Conservation (phyloP, 1,140 invertebrate species). For the Leptinotarsa undecemlineata region DNA sequence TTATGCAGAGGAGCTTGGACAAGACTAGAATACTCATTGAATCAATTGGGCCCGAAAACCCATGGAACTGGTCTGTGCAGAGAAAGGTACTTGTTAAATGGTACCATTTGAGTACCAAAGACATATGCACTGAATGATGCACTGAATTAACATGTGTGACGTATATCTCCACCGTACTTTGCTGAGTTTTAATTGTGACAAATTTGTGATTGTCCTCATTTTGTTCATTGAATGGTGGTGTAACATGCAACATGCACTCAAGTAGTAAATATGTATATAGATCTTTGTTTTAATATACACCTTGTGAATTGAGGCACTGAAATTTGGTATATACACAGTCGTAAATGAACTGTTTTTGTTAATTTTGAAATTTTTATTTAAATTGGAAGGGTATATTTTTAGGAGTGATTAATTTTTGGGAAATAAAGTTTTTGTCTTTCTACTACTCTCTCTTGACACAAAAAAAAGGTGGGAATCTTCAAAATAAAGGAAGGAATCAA, state of each 20-base stretch:
- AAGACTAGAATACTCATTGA: slow-evolving; percentile 48
- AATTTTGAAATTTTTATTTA: too few species aligned
- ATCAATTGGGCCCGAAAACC: slow-evolving; percentile 49
- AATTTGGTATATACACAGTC: too few species aligned
- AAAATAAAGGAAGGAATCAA: too few species aligned
- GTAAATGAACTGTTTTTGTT: too few species aligned
- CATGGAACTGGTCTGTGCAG: slow-evolving; percentile 53
- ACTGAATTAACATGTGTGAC: slow-evolving; percentile 48
- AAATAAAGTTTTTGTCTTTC: too few species aligned
- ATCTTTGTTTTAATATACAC: background rate
- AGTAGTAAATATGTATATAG: background rate
- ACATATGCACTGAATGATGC: slow-evolving; percentile 50
- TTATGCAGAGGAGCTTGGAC: slow-evolving; percentile 53
- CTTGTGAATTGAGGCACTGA: too few species aligned
- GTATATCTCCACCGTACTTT: slow-evolving; percentile 21
- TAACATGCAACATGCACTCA: slow-evolving; percentile 3
- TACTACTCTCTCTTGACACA: too few species aligned
- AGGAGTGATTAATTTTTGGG: too few species aligned
- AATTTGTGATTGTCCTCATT: background rate
- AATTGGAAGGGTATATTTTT: too few species aligned
- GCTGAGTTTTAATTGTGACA: background rate
- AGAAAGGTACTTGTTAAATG: slow-evolving; percentile 53
- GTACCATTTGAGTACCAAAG: slow-evolving; percentile 35
- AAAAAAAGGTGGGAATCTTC: too few species aligned
- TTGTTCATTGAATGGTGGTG: background rate